These are phyloP conservation scores for Dicrurus megarhynchus DNA, from an alignment of 2,113 vertebrate genomes.

Conservation along the genomic window DNA sequence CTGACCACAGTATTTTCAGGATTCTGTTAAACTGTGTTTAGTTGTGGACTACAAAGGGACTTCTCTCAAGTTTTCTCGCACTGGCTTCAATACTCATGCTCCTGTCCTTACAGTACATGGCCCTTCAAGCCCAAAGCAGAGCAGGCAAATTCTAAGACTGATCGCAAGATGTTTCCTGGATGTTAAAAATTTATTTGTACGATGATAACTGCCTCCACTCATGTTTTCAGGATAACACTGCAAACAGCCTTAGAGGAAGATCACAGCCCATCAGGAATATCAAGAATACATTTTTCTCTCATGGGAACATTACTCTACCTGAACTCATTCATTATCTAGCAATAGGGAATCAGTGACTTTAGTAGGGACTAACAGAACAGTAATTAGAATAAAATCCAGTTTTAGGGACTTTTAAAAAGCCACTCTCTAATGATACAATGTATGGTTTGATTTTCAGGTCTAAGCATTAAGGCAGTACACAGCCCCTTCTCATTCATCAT, in stretches of 20 bases:
- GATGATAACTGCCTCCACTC: neutral
- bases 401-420: slow-evolving; percentile 13
- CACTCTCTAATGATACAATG: neutral
- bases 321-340: slow-evolving; percentile 42
- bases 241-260: neutral
- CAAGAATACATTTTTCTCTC: neutral
- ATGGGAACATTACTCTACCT: neutral
- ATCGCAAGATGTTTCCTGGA: neutral
- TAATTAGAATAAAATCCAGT: slow-evolving; percentile 35
- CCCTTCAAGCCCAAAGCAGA: neutral
- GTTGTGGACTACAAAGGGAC: neutral
- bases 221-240: neutral
- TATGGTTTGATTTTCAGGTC: slow-evolving; percentile 19
- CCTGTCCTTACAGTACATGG: neutral
- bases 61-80: neutral
- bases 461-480: neutral
- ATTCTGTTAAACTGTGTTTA: neutral
- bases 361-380: neutral
- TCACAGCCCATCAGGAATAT: neutral
- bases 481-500: neutral
- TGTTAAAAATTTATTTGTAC: neutral
- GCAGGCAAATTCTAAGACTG: neutral
- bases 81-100: neutral
- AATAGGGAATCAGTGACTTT: neutral
- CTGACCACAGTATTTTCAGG: neutral